These are phyloP conservation scores for Brachynemurus nebulosus DNA, from an alignment of 2,888 invertebrate species.

Conservation along the genomic window DNA sequence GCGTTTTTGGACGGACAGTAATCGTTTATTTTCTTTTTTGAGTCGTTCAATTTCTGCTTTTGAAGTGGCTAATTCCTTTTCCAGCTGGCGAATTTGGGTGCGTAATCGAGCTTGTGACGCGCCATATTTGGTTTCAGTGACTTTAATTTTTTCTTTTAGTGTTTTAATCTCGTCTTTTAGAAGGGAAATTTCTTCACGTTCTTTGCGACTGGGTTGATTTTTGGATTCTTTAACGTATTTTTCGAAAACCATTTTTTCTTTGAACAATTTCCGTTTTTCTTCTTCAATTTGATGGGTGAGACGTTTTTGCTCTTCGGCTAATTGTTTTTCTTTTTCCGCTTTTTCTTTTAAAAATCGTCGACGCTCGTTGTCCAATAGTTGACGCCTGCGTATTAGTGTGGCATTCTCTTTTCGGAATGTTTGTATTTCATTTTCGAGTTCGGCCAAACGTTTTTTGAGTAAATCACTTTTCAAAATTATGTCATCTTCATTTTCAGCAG, in stretches of 20 bases:
- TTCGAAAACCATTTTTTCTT: slow-evolving; percentile 40
- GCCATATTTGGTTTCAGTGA: slow-evolving; percentile 61
- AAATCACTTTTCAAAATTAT: slow-evolving; percentile 42
- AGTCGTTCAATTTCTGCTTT: slow-evolving; percentile 52
- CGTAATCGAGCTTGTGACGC: slow-evolving; percentile 57
- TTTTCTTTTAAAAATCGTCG: slow-evolving; percentile 40
- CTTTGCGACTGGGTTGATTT: slow-evolving; percentile 49
- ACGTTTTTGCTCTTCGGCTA: slow-evolving; percentile 50
- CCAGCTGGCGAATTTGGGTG: slow-evolving; percentile 56
- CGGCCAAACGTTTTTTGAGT: slow-evolving; percentile 44
- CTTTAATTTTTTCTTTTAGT: slow-evolving; percentile 49
- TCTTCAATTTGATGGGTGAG: slow-evolving; percentile 45
- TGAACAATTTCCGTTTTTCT: slow-evolving; percentile 44
- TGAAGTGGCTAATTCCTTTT: slow-evolving; percentile 51
- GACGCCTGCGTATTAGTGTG: slow-evolving; percentile 29
- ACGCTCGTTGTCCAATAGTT: slow-evolving; percentile 33
- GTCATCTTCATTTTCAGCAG: slow-evolving; percentile 23
- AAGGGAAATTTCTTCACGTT: slow-evolving; percentile 51
- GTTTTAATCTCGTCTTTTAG: slow-evolving; percentile 50
- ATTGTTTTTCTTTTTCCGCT: slow-evolving; percentile 35
- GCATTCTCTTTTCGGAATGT: slow-evolving; percentile 39
- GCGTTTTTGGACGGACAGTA: slow-evolving; percentile 44
- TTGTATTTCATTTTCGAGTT: slow-evolving; percentile 49
- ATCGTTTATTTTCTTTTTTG: slow-evolving; percentile 48
- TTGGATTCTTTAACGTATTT: slow-evolving; percentile 51